Evolutionary conservation across 1,140 invertebrate species (phyloP), one percentile per base, ranked within the genome.

Genomic region (Diorhabda sublineata): DNA sequence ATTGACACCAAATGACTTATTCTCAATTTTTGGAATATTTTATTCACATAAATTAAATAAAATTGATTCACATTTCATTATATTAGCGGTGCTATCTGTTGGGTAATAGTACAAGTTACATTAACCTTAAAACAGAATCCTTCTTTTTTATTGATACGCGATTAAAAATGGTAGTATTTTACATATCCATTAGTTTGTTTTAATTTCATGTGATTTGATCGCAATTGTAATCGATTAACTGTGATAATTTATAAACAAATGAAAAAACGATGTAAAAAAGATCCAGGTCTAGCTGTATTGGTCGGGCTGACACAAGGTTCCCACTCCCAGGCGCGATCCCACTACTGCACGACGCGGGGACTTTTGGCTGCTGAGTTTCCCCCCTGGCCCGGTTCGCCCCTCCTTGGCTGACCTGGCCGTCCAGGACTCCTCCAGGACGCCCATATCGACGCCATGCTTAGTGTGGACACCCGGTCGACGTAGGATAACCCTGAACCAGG

Each of bases 331-430:
- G 88, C 91, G 93, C 94, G 89, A 93, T 95, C 93, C 94, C 93
- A 93, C 93, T 95, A 95, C 93, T 94, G 92, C 91, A 85, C 90
- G 85, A 91, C 92, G 92, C 92, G 92, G 92, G 89, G 90, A 91
- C 92, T 96, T 93, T 94, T 93, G 92, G 91, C 91, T 95, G 92
- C 92, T 94, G 89, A 88, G 90, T 96, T 93, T 91, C 93, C 92
- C 91, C 90, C 91, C 93, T 96, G 92, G 92, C 92, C 93, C 93
- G 89, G 87, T 96, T 85, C 93, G 89, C 91, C 91, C 89, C 92
- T 95, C 94, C 88, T 96, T 91, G 89, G 86, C 87, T 85, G 91
- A 95, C 93, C 93, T 95, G 93, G 61, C 42, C 8, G 42, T 45
- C 61, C 84, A 81, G 82, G 86, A 89, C 87, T 95, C 92, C 93